Conservation (phyloP, 2,888 invertebrate genomes). For the Hyles lineata region DNA sequence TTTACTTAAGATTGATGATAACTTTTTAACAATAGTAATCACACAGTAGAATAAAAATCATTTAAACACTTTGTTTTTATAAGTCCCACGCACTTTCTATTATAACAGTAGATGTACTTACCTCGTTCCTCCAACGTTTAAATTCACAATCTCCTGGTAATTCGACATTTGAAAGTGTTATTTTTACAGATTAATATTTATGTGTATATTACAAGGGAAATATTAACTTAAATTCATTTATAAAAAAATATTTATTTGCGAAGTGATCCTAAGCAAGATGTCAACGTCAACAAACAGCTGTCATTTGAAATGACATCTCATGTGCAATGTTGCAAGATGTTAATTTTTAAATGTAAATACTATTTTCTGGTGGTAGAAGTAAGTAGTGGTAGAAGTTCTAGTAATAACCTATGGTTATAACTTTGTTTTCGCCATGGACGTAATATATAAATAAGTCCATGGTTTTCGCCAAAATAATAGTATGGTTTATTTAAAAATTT, state of each 20-base stretch:
- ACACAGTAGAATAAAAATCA: conserved; percentile 14
- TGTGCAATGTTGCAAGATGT: not conserved
- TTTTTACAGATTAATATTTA: conserved; percentile 37
- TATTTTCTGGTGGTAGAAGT: not conserved
- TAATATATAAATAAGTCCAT: too few species aligned
- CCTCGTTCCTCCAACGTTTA: conserved; percentile 98
- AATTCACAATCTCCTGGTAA: conserved; percentile 90
- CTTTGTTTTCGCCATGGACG: too few species aligned
- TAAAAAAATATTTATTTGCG: conserved; percentile 36
- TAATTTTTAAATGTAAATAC: not conserved
- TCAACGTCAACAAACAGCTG: conserved; percentile 54
- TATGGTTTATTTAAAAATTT: too few species aligned
- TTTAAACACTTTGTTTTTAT: conserved; percentile 31
- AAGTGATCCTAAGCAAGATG: conserved; percentile 35
- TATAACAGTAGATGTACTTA: conserved; percentile 66
- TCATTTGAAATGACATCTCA: conserved; percentile 26
- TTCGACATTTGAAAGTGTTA: conserved; percentile 66
- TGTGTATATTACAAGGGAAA: conserved; percentile 23
- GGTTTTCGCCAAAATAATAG: not conserved
- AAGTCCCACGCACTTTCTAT: conserved; percentile 42
- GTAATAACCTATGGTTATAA: too few species aligned
- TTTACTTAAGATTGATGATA: not conserved
- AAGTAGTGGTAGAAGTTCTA: too few species aligned
- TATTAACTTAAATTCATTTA: conserved; percentile 28
- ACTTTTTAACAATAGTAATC: not conserved